These are phyloP conservation scores for Oreochromis niloticus DNA, from an alignment of 2,113 vertebrate species.

Conservation along the genomic window DNA sequence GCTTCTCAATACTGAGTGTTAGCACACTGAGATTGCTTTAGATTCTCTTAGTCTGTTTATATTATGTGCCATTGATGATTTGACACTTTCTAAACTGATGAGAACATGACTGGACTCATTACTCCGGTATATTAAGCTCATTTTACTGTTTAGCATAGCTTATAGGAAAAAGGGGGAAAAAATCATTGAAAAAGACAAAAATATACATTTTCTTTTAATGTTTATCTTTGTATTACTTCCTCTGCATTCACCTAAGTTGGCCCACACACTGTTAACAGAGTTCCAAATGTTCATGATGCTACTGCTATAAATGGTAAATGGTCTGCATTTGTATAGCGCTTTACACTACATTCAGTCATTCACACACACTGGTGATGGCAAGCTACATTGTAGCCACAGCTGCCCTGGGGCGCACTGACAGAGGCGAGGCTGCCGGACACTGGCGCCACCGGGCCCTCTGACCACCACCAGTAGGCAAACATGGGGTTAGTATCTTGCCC, in stretches of 20 bases:
- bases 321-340: too few relatives aligned
- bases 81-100: not conserved
- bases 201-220: not conserved
- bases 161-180: not conserved
- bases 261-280: not conserved
- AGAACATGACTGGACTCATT: not conserved
- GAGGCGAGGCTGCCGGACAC: too few relatives aligned
- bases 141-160: not conserved
- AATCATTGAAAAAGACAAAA: not conserved
- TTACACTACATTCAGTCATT: too few relatives aligned
- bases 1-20: not conserved
- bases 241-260: not conserved
- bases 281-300: not conserved
- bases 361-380: too few relatives aligned
- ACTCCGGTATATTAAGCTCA: not conserved
- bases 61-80: not conserved
- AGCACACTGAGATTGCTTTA: not conserved
- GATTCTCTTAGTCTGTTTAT: not conserved
- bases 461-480: too few relatives aligned
- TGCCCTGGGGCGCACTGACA: too few relatives aligned
- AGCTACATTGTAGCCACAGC: too few relatives aligned
- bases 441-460: too few relatives aligned
- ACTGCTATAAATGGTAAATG: not conserved
- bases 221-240: not conserved
- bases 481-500: too few relatives aligned